These are phyloP conservation scores for Crocuta crocuta DNA, from an alignment of 2,113 vertebrate species.

Conservation along the genomic window DNA sequence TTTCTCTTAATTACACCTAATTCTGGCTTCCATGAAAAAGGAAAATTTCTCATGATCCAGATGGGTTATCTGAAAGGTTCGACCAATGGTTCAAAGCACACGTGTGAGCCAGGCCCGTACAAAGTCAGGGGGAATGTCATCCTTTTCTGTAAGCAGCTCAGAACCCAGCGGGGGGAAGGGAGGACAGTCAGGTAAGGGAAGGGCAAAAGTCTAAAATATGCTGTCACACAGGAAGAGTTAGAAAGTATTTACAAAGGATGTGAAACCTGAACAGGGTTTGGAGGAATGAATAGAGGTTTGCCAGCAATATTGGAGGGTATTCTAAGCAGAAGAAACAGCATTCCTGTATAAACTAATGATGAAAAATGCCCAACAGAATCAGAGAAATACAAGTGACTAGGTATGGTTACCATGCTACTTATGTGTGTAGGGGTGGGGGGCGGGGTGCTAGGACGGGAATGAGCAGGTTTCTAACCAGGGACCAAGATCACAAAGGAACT, in stretches of 20 bases:
- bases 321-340: neutral
- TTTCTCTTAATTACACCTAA: neutral
- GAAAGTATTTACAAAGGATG: neutral
- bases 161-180: neutral
- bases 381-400: neutral
- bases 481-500: neutral
- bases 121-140: rapidly evolving
- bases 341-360: neutral
- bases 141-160: neutral
- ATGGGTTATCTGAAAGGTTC: neutral
- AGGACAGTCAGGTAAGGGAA: neutral
- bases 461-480: neutral
- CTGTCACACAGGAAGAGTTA: neutral
- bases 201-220: neutral
- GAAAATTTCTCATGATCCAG: neutral
- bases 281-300: neutral
- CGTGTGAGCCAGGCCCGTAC: neutral
- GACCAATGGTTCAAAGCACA: neutral
- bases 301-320: neutral
- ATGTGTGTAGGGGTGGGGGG: neutral
- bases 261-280: neutral
- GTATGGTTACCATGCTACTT: neutral
- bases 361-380: neutral
- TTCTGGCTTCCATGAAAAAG: neutral
- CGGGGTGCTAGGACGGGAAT: neutral